Evolutionary conservation across 2,888 invertebrate genomes (phyloP), one percentile per base, ranked within the genome.

Genomic region (Orchesella flavescens): DNA sequence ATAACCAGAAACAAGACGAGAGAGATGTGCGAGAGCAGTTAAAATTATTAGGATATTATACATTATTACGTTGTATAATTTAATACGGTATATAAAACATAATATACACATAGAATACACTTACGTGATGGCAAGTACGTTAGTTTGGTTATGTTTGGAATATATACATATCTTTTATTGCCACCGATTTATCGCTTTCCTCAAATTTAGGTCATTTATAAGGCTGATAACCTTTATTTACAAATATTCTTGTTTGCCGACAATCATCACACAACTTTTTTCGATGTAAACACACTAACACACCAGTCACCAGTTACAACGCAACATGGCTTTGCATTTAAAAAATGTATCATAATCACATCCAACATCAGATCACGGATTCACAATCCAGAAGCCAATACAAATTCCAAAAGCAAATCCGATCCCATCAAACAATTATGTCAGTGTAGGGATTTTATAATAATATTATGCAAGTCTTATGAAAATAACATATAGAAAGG

Each of bases 191-290:
- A 80, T 80, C 80, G 68, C 61, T 55, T 66, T 53, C 59, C 59
- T 44, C 66, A 80, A 74, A 80, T 80, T 73, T 80, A 80, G 80
- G 80, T 80, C 80, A 80, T 68, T 80, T 80, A 21, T 74, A 80
- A 80, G 80, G 80, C 80, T 80, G 80, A 80, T 80, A 80, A 80
- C 80, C 80, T 80, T 80, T 80, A 80, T 80, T 80, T 80, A 59
- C 80, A 80, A 74, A 68, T 34, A 74, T 74, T n/a, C 80, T 69
- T 80, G 68, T 74, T 80, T 80, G 68, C 74, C 80, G 74, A 80
- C 80, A 63, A 17, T 23, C 73, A 17, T 23, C 73, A 63, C 21
- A 59, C 73, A 73, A 46, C 15, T 23, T 53, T 23, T 53, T 15
- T 53, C 15, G 53, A 5, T n/a, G 46, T 66, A 66, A 66, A 19